phyloP scores from a whole-genome alignment of 92 coral and sea anemone species.

The Nematostella vectensis region DNA sequence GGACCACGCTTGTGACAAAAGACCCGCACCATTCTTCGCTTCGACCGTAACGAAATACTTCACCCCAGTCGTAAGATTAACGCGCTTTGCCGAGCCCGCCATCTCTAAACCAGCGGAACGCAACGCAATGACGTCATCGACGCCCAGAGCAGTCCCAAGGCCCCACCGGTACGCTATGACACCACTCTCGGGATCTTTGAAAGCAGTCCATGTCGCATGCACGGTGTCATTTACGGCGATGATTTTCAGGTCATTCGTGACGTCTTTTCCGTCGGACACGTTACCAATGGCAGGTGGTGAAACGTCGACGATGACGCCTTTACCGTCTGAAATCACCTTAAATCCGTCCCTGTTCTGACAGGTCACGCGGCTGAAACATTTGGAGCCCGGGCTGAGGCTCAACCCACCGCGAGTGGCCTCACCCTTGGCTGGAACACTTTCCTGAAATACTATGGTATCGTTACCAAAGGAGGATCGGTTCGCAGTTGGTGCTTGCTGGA shows the following conservation, averaged over 20 bases:
- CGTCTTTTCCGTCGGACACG: conserved; percentile 50
- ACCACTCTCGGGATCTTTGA: conserved; percentile 71
- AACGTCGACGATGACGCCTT: conserved; percentile 54
- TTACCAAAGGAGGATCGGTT: conserved; percentile 47
- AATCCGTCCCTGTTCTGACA: conserved; percentile 83
- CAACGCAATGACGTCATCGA: conserved; percentile 27
- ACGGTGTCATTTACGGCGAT: conserved; percentile 41
- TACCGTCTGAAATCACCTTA: conserved; percentile 41
- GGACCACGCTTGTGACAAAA: conserved; percentile 73
- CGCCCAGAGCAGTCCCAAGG: conserved; percentile 22
- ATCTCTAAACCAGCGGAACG: conserved; percentile 46
- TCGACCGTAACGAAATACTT: conserved; percentile 80
- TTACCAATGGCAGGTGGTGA: conserved; percentile 41
- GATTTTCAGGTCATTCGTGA: conserved; percentile 32
- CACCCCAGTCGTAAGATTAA: conserved; percentile 49
- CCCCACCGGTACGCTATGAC: conserved; percentile 80
- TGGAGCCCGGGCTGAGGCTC: conserved; percentile 61
- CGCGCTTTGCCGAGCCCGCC: conserved; percentile 30
- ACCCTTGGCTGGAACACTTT: conserved; percentile 39
- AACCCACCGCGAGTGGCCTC: conserved; percentile 41
- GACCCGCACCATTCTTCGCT: conserved; percentile 74
- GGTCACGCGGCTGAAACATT: conserved; percentile 52
- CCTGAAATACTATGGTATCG: conserved; percentile 36
- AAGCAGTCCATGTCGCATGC: conserved; percentile 53
- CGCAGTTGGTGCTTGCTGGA: conserved; percentile 49